phyloP scores from a whole-genome alignment of 2,113 vertebrate species.

The Nannospalax galili region DNA sequence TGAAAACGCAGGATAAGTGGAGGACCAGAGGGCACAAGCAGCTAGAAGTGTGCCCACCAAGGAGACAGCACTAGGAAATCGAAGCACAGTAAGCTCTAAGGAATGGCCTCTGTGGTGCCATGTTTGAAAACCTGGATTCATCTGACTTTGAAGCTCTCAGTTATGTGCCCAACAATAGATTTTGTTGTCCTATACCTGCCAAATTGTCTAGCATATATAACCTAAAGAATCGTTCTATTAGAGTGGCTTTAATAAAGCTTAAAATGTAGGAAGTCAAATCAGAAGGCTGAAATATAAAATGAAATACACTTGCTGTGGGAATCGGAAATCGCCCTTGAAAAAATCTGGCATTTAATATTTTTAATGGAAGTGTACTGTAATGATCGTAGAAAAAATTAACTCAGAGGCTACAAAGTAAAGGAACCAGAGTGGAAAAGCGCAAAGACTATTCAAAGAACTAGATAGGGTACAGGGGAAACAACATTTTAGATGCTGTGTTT shows the following conservation, averaged over 20 bases:
- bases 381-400: neutral
- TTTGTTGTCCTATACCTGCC: neutral
- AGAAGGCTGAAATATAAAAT: neutral
- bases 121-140: neutral
- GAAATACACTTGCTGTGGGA: neutral
- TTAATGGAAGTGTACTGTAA: neutral
- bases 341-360: neutral
- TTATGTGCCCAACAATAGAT: neutral
- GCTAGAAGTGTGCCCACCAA: neutral
- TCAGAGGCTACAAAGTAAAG: neutral
- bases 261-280: constrained; percentile 1
- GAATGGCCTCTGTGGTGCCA: neutral
- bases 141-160: neutral
- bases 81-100: neutral
- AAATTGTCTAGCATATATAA: neutral
- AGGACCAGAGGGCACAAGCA: neutral
- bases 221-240: neutral
- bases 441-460: neutral
- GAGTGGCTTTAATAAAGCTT: neutral
- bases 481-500: neutral
- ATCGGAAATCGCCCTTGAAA: neutral
- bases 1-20: neutral
- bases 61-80: neutral
- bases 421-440: neutral
- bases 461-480: neutral